Evolutionary conservation across 1,140 invertebrate genomes (phyloP).

Genomic region (Muscidifurax raptorellus): DNA sequence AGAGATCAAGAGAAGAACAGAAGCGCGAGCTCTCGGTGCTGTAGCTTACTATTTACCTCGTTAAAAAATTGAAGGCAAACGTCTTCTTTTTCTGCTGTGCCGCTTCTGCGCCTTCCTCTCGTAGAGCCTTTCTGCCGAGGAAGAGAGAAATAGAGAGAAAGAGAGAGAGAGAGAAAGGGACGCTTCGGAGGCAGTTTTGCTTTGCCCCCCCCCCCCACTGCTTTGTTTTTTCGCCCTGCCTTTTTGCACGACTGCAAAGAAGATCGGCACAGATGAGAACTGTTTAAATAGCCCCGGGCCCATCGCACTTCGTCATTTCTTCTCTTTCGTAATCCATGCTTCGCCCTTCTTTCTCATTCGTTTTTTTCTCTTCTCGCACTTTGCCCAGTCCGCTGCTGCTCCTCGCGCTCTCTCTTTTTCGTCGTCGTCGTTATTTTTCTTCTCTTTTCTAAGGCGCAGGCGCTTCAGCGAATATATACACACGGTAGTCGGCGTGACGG

Average conservation of each 20-base stretch:
- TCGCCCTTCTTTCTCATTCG: slow-evolving; percentile 17
- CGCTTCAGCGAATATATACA: slow-evolving; percentile 7
- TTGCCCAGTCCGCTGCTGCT: not conserved
- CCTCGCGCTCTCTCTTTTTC: slow-evolving; percentile 9
- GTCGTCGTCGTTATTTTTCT: not conserved
- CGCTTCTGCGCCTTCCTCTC: not conserved
- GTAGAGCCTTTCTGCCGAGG: not conserved
- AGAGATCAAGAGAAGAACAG: slow-evolving; percentile 39
- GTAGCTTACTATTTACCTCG: slow-evolving; percentile 60
- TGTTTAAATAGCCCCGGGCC: slow-evolving; percentile 42
- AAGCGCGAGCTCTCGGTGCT: slow-evolving; percentile 53
- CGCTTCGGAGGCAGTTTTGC: not conserved
- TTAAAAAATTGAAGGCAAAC: slow-evolving; percentile 67
- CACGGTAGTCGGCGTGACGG: not conserved
- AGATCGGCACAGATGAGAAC: slow-evolving; percentile 29
- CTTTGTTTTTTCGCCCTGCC: not conserved
- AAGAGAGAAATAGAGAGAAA: not conserved
- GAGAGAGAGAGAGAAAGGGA: not conserved
- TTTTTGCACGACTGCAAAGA: not conserved
- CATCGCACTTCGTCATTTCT: slow-evolving; percentile 50
- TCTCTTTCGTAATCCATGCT: slow-evolving; percentile 41
- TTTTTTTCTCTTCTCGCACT: slow-evolving; percentile 5
- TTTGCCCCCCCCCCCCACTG: not conserved
- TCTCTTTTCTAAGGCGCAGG: slow-evolving; percentile 19
- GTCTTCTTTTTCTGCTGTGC: slow-evolving; percentile 53